A percentile compares a stretch with the other conserved stretches of the same genome.
Conservation (phyloP, 1,140 invertebrate species). For the Lepidurus arcticus region DNA sequence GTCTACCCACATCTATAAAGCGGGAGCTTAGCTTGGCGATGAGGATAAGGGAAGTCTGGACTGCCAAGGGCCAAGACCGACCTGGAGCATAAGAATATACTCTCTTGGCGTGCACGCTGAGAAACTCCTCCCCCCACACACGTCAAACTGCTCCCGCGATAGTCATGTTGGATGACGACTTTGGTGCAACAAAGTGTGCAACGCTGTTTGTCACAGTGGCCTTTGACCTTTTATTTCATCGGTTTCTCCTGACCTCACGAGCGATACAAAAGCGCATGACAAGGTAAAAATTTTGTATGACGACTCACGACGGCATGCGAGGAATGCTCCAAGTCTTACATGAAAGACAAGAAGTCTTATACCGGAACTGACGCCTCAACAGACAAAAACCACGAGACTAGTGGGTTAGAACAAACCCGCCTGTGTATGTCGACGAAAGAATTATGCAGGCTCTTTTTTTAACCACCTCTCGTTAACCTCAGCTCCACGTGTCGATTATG, state of each 20-base stretch:
- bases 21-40: constrained; percentile 5
- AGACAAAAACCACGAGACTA: no score
- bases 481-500: no score
- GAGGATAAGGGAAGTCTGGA: background rate
- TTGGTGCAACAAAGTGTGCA: background rate
- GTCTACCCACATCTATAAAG: background rate
- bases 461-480: no score
- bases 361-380: no score
- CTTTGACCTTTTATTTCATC: background rate
- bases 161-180: background rate
- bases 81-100: constrained; percentile 19
- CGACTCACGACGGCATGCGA: no score
- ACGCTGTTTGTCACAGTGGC: background rate
- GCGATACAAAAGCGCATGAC: background rate
- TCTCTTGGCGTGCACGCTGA: background rate
- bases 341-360: no score
- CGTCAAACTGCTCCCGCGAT: background rate
- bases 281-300: no score
- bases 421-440: no score
- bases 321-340: no score
- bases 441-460: no score
- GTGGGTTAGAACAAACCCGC: no score
- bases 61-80: constrained; percentile 5
- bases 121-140: background rate
- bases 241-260: background rate